phyloP scores from a whole-genome alignment of 2,888 invertebrate species.

The Melanargia galathea region DNA sequence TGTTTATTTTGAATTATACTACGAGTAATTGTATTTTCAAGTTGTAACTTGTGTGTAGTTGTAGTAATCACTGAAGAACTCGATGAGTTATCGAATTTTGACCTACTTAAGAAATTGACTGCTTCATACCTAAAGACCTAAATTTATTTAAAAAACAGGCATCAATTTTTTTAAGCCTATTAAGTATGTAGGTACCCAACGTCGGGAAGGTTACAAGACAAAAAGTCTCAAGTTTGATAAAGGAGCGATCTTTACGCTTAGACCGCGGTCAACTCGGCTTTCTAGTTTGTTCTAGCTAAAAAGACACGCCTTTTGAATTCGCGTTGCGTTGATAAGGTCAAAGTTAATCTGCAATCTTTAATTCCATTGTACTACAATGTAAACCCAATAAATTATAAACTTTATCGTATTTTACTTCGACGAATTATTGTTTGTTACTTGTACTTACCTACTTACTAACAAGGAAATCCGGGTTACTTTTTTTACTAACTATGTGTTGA shows the following conservation, averaged over 20 bases:
- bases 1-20: too few species aligned
- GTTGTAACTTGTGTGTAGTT: too few species aligned
- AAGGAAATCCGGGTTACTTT: slow-evolving; percentile 24
- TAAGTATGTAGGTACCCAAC: not conserved
- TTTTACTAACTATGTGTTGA: not conserved
- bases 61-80: too few species aligned
- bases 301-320: slow-evolving; percentile 27
- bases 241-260: not conserved
- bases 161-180: too few species aligned
- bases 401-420: slow-evolving; percentile 13
- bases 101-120: too few species aligned
- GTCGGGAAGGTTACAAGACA: not conserved
- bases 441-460: not conserved
- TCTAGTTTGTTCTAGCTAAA: slow-evolving; percentile 42
- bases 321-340: slow-evolving; percentile 32
- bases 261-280: slow-evolving; percentile 46
- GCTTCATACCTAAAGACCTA: too few species aligned
- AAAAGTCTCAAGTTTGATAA: not conserved
- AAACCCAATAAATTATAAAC: slow-evolving; percentile 15
- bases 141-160: too few species aligned
- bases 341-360: slow-evolving; percentile 27
- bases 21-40: too few species aligned
- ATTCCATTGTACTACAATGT: slow-evolving; percentile 28
- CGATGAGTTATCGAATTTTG: too few species aligned
- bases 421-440: slow-evolving; percentile 15